Evolutionary conservation across 2,888 invertebrate genomes (phyloP).

Genomic region (Pristionchus entomophagus): DNA sequence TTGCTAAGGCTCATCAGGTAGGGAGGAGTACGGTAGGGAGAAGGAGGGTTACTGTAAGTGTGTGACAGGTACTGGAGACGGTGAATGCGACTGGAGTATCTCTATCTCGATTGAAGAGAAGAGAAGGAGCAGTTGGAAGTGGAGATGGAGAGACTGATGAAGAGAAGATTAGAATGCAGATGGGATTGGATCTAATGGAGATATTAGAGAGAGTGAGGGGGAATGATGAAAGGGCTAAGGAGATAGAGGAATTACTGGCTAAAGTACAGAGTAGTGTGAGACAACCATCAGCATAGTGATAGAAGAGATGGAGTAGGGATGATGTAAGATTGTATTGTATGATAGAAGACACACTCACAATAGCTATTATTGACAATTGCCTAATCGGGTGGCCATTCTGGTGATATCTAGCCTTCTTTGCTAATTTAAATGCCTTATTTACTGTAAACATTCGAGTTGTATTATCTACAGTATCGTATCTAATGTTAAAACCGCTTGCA

Average conservation of each 20-base stretch:
- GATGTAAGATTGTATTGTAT: neutral
- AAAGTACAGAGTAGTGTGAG: neutral
- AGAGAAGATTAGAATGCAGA: conserved; percentile 70
- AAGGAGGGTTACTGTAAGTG: neutral
- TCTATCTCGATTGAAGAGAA: conserved; percentile 69
- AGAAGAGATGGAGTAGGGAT: neutral
- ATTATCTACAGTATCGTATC: conserved; percentile 28
- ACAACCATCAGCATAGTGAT: conserved; percentile 35
- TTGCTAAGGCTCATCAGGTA: conserved; percentile 32
- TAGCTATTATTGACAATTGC: conserved; percentile 28
- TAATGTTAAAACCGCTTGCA: neutral
- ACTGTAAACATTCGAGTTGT: conserved; percentile 19
- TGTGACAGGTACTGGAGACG: conserved; percentile 60
- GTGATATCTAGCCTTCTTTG: conserved; percentile 11
- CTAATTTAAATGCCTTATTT: neutral
- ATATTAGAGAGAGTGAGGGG: conserved; percentile 33
- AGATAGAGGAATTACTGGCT: conserved; percentile 19
- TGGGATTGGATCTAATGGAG: conserved; percentile 55
- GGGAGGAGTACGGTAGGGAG: neutral
- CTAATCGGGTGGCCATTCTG: conserved; percentile 29
- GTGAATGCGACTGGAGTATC: conserved; percentile 72
- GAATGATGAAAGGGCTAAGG: neutral
- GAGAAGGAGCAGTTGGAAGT: conserved; percentile 53
- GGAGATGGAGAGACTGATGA: conserved; percentile 67
- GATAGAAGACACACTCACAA: neutral